phyloP scores from a whole-genome alignment of 2,113 vertebrate genomes.

The Acanthochromis polyacanthus region DNA sequence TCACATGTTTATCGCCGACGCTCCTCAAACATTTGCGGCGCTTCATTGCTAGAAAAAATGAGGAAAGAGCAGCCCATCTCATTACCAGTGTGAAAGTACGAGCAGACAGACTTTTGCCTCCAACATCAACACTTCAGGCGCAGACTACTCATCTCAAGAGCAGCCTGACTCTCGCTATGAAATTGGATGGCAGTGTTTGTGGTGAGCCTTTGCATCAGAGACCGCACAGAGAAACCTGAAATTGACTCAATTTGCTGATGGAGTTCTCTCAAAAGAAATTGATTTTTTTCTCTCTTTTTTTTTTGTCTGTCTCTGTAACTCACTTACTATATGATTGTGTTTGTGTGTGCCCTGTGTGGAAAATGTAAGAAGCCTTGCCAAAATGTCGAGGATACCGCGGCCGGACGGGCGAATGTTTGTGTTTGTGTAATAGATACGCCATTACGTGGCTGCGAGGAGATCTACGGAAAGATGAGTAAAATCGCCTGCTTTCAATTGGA shows the following conservation, averaged over 20 bases:
- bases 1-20: slow-evolving; percentile 2
- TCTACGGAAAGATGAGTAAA: slow-evolving; percentile 40
- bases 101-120: slow-evolving; percentile 38
- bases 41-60: slow-evolving; percentile 29
- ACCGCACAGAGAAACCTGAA: slow-evolving; percentile 62
- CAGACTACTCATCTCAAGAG: slow-evolving; percentile 66
- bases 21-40: slow-evolving; percentile 25
- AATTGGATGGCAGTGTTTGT: slow-evolving; percentile 68
- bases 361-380: slow-evolving; percentile 42
- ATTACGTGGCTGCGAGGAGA: slow-evolving; percentile 28
- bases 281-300: slow-evolving; percentile 67
- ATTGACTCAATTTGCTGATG: slow-evolving; percentile 76
- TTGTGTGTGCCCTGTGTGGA: slow-evolving; percentile 27
- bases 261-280: slow-evolving; percentile 72
- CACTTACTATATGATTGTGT: slow-evolving; percentile 45
- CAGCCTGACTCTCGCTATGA: slow-evolving; percentile 49
- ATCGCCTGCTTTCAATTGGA: slow-evolving; percentile 42
- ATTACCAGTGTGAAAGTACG: slow-evolving; percentile 41
- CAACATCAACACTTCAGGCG: slow-evolving; percentile 64
- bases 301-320: slow-evolving; percentile 46
- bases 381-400: slow-evolving; percentile 24
- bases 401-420: slow-evolving; percentile 18
- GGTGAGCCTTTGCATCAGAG: slow-evolving; percentile 66
- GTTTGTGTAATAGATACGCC: slow-evolving; percentile 18
- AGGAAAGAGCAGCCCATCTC: slow-evolving; percentile 26